Conservation (phyloP, 2,797 vertebrate genomes). For the Sparus aurata region DNA sequence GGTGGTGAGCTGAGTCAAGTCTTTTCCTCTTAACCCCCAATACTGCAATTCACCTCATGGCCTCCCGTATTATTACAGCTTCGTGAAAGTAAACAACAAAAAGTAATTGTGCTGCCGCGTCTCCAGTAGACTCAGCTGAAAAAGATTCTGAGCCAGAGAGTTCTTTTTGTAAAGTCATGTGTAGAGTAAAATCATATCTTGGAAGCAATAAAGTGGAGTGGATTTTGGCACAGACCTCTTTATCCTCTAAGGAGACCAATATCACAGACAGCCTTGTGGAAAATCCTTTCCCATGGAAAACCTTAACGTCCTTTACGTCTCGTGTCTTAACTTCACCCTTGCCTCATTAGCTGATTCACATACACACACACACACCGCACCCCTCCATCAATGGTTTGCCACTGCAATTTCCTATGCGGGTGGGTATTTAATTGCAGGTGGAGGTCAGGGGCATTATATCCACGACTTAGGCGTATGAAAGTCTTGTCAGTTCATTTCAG, state of each 20-base stretch:
- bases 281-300: slow-evolving; percentile 61
- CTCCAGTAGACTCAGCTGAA: slow-evolving; percentile 43
- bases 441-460: slow-evolving; percentile 36
- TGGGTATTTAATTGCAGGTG: slow-evolving; percentile 39
- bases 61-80: slow-evolving; percentile 62
- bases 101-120: slow-evolving; percentile 28
- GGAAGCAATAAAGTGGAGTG: slow-evolving; percentile 76
- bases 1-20: slow-evolving; percentile 40
- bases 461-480: slow-evolving; percentile 1
- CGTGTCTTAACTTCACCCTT: slow-evolving; percentile 31
- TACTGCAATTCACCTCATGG: slow-evolving; percentile 26
- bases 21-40: slow-evolving; percentile 11
- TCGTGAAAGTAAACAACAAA: slow-evolving; percentile 57
- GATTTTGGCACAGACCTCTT: slow-evolving; percentile 63
- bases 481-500: slow-evolving; percentile 14
- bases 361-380: slow-evolving; percentile 6
- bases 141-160: slow-evolving; percentile 25
- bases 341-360: slow-evolving; percentile 36
- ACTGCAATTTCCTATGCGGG: slow-evolving; percentile 62
- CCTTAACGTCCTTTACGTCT: slow-evolving; percentile 17
- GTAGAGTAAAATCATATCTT: slow-evolving; percentile 53
- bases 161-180: background rate
- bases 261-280: slow-evolving; percentile 60
- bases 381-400: slow-evolving; percentile 9
- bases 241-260: slow-evolving; percentile 67